phyloP scores from a whole-genome alignment of 2,888 invertebrate species.

The Drosophila eohydei region DNA sequence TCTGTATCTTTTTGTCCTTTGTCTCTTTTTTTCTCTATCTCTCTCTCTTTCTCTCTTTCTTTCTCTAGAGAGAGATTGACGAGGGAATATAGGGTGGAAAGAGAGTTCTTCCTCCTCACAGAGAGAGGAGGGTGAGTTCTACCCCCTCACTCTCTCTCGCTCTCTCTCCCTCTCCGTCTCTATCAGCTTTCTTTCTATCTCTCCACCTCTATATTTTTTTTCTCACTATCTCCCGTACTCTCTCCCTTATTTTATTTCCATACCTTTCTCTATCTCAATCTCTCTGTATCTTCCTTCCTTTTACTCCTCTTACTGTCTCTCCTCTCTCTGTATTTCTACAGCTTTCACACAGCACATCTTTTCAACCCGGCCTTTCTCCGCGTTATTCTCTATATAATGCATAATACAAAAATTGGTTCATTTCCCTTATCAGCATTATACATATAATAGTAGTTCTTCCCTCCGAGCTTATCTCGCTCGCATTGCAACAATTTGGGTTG shows the following conservation, averaged over 20 bases:
- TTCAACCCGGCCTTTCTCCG: too few relatives aligned
- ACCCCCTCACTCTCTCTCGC: background rate
- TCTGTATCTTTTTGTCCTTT: background rate
- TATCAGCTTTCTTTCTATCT: background rate
- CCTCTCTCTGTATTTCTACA: background rate
- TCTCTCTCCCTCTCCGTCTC: background rate
- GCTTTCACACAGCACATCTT: too few relatives aligned
- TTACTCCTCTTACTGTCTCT: background rate
- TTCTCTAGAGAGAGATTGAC: background rate
- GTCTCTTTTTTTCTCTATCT: background rate
- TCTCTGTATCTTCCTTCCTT: too few relatives aligned
- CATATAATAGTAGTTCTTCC: background rate
- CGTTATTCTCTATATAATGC: too few relatives aligned
- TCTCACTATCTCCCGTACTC: background rate
- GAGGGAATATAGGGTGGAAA: too few relatives aligned
- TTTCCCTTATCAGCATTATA: conserved; percentile 15
- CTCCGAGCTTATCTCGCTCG: conserved; percentile 28
- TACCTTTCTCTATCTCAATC: background rate
- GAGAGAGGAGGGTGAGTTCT: too few relatives aligned
- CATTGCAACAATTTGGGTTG: conserved; percentile 47
- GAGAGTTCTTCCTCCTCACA: background rate
- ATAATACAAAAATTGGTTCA: background rate
- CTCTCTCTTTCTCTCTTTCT: too few relatives aligned
- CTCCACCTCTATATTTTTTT: background rate
- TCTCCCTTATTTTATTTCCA: background rate